Percentiles rank a stretch among this genome's conserved stretches.
phyloP scores from a whole-genome alignment of 2,888 invertebrate species.

The Lepidonotus clava region DNA sequence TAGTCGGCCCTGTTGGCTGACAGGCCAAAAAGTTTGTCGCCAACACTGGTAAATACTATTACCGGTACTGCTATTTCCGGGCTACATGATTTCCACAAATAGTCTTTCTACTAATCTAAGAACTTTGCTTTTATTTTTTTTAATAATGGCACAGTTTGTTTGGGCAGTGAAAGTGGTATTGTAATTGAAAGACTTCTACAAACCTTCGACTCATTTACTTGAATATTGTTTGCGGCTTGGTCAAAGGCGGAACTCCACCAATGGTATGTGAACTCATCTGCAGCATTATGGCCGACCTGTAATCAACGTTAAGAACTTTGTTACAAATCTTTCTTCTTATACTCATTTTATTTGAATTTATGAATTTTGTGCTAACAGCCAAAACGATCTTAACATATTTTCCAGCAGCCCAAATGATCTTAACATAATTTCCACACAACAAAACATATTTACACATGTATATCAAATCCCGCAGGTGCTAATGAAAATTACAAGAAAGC shows the following conservation, averaged over 20 bases:
- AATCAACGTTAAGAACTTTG: too few relatives aligned
- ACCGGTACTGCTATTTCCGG: neutral
- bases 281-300: constrained; percentile 87
- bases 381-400: neutral
- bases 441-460: neutral
- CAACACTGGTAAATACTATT: neutral
- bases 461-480: neutral
- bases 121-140: neutral
- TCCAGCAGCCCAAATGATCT: neutral
- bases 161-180: neutral
- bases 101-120: neutral
- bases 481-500: neutral
- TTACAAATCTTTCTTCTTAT: too few relatives aligned
- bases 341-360: neutral
- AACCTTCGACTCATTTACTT: constrained; percentile 69
- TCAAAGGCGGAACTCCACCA: constrained; percentile 93
- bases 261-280: constrained; percentile 88
- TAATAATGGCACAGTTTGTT: neutral
- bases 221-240: constrained; percentile 86
- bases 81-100: neutral
- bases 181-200: neutral
- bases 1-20: too few relatives aligned
- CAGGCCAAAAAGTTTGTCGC: neutral
- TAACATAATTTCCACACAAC: neutral
- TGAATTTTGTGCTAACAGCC: neutral